phyloP scores from a whole-genome alignment of 2,113 vertebrate species.

The Chlorodrepanis virens region DNA sequence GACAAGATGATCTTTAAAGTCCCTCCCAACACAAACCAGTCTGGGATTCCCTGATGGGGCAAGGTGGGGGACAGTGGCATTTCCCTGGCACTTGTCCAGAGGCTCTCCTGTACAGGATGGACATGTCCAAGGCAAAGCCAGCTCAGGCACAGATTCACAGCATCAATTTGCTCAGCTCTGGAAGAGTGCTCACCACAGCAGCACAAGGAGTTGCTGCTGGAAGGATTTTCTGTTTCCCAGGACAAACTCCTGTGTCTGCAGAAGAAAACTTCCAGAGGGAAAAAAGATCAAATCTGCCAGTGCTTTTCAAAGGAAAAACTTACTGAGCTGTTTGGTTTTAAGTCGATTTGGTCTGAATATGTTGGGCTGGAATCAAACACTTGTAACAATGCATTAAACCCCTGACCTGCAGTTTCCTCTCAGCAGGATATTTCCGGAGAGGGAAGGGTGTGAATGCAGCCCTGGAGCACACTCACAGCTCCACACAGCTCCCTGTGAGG shows the following conservation, averaged over 20 bases:
- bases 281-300: background rate
- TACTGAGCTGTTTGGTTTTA: background rate
- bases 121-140: background rate
- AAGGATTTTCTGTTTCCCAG: background rate
- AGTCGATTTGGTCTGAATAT: background rate
- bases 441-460: slow-evolving; percentile 1
- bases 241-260: background rate
- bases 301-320: background rate
- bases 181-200: background rate
- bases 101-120: rapidly evolving
- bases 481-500: background rate
- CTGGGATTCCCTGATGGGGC: background rate
- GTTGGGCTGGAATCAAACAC: background rate
- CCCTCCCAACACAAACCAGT: background rate
- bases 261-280: background rate
- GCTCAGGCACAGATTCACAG: background rate
- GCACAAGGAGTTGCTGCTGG: background rate
- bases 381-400: slow-evolving; percentile 27
- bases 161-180: background rate
- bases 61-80: background rate
- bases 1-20: background rate
- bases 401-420: slow-evolving; percentile 10
- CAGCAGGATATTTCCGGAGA: background rate
- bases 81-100: background rate
- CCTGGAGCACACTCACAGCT: background rate